Evolutionary conservation across 2,113 vertebrate genomes (phyloP).

Genomic region (Oryzias javanicus): DNA sequence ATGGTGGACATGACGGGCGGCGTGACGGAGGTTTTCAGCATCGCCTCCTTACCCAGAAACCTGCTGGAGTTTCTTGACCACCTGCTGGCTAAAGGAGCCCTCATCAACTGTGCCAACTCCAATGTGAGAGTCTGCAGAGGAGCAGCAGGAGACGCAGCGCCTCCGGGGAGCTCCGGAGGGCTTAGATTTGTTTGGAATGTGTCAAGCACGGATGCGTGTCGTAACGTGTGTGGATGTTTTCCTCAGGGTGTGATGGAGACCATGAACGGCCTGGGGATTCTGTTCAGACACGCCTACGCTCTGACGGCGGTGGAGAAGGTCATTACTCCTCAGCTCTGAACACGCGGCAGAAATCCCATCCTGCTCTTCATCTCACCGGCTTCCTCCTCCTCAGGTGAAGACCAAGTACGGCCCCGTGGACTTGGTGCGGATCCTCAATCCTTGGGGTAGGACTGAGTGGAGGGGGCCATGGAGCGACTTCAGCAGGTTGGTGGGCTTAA

Average conservation of each 20-base stretch:
- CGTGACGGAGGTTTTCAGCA: constrained; percentile 61
- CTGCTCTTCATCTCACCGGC: neutral
- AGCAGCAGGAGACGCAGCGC: no score
- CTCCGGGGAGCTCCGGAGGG: no score
- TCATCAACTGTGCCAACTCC: constrained; percentile 78
- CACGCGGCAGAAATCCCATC: neutral
- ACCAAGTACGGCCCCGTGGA: constrained; percentile 29
- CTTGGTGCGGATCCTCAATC: constrained; percentile 76
- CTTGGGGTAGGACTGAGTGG: constrained; percentile 80
- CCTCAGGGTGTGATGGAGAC: constrained; percentile 69
- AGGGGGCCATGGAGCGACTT: constrained; percentile 76
- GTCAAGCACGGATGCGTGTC: neutral
- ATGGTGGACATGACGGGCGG: constrained; percentile 81
- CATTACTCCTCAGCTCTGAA: constrained; percentile 3
- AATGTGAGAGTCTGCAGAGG: constrained; percentile 39
- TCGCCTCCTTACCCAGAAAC: constrained; percentile 42
- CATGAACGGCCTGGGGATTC: constrained; percentile 68
- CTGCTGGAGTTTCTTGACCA: constrained; percentile 48
- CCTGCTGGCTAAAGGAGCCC: constrained; percentile 70
- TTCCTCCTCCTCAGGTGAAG: constrained; percentile 56
- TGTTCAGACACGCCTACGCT: constrained; percentile 78
- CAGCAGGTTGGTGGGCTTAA: constrained; percentile 32
- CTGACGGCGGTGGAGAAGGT: constrained; percentile 75
- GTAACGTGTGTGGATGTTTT: constrained; percentile 10
- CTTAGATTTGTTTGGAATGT: neutral